Percentiles rank a stretch among this genome's conserved stretches.
Evolutionary conservation across 1,140 invertebrate species (phyloP).

Genomic region (Heterodera schachtii): DNA sequence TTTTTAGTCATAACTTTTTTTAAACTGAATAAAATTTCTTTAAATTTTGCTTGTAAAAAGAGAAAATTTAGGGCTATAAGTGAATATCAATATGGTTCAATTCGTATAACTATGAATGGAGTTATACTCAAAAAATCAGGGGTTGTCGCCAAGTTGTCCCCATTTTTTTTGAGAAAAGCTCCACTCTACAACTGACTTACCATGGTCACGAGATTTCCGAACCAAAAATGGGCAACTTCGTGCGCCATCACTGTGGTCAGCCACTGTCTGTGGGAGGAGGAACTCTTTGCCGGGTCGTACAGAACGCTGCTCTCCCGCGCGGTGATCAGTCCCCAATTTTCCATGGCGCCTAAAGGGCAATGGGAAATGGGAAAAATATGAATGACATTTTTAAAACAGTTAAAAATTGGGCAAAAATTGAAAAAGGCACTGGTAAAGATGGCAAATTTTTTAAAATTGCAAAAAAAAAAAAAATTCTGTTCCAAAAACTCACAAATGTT

Average conservation of each 20-base stretch:
- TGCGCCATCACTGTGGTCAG: constrained; percentile 82
- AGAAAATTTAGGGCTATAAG: too few species aligned
- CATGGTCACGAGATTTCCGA: constrained; percentile 65
- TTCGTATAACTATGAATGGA: too few species aligned
- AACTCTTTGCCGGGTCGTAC: constrained; percentile 75
- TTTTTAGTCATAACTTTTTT: too few species aligned
- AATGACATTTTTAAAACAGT: not conserved
- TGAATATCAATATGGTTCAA: too few species aligned
- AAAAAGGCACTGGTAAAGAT: too few species aligned
- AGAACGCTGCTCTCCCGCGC: constrained; percentile 80
- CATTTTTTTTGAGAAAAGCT: too few species aligned
- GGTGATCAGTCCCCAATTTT: constrained; percentile 87
- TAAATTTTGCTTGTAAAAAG: too few species aligned
- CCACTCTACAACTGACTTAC: too few species aligned
- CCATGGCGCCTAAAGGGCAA: constrained; percentile 69
- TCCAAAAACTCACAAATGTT: not conserved
- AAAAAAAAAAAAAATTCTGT: too few species aligned
- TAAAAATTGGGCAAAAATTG: too few species aligned
- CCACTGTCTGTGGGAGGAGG: constrained; percentile 69
- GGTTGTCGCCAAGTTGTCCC: not conserved
- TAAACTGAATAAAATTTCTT: too few species aligned
- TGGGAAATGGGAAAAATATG: not conserved
- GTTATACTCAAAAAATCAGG: not conserved
- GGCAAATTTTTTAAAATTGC: too few species aligned
- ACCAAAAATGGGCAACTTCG: constrained; percentile 79